phyloP scores from a whole-genome alignment of 2,888 invertebrate genomes.

The Phlogophora meticulosa region DNA sequence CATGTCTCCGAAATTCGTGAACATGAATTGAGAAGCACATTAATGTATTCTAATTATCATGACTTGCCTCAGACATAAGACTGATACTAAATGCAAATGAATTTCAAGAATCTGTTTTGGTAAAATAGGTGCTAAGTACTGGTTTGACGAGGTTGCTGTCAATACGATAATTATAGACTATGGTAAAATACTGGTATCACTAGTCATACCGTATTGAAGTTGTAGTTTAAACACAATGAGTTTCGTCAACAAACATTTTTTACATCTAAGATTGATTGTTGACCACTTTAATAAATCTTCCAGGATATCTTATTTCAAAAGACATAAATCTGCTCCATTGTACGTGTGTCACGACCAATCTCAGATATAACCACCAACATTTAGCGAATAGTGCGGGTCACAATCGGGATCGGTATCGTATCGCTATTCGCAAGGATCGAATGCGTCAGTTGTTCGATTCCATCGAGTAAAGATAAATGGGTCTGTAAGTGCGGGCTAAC shows the following conservation, averaged over 20 bases:
- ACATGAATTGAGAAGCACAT: conserved; percentile 16
- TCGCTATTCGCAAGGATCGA: conserved; percentile 75
- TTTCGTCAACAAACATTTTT: conserved; percentile 38
- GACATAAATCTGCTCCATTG: conserved; percentile 78
- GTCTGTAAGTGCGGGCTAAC: conserved; percentile 78
- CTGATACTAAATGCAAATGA: conserved; percentile 36
- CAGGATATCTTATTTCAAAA: conserved; percentile 77
- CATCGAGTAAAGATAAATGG: conserved; percentile 89
- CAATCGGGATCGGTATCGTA: conserved; percentile 74
- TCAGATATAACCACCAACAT: conserved; percentile 69
- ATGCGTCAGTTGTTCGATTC: conserved; percentile 81
- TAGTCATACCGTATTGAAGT: conserved; percentile 18
- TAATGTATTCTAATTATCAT: conserved; percentile 21
- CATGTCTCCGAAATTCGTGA: conserved; percentile 41
- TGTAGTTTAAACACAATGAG: conserved; percentile 23
- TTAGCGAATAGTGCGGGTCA: conserved; percentile 69
- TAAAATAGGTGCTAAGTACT: conserved; percentile 18
- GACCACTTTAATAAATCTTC: conserved; percentile 74
- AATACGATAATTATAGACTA: conserved; percentile 23
- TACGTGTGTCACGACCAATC: conserved; percentile 77
- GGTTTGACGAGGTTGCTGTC: conserved; percentile 23
- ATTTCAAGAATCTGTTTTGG: conserved; percentile 34
- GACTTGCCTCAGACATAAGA: conserved; percentile 7
- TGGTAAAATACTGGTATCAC: conserved; percentile 25
- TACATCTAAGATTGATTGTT: conserved; percentile 62